A percentile compares a stretch with the other conserved stretches of the same genome.
Evolutionary conservation across 2,888 invertebrate genomes (phyloP).

Genomic region (Diabrotica balteata): DNA sequence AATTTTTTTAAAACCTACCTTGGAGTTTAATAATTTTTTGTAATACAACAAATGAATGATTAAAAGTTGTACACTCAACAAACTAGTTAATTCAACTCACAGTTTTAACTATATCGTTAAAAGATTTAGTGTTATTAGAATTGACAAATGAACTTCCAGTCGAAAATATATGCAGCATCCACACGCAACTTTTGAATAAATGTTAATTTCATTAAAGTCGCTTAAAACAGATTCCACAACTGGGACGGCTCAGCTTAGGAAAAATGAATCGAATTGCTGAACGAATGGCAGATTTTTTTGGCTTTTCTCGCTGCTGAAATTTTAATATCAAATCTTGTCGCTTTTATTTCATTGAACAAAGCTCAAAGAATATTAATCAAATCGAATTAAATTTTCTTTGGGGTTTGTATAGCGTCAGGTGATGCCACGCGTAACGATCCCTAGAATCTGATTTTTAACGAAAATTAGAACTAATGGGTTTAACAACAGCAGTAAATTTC

Average conservation of each 20-base stretch:
- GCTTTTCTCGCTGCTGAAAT: conserved; percentile 9
- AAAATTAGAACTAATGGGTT: no score
- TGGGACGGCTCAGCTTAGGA: conserved; percentile 15
- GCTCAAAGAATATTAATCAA: conserved; percentile 9
- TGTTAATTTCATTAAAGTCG: conserved; percentile 38
- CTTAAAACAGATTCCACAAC: conserved; percentile 34
- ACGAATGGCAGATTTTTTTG: conserved; percentile 9
- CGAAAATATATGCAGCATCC: conserved; percentile 41
- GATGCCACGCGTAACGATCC: neutral
- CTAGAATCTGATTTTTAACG: neutral
- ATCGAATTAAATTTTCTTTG: conserved; percentile 9
- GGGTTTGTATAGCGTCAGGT: conserved; percentile 1
- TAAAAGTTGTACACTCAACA: no score
- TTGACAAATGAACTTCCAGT: conserved; percentile 42
- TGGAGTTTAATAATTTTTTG: no score
- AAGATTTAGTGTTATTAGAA: conserved; percentile 37
- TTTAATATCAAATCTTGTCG: conserved; percentile 16
- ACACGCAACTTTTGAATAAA: conserved; percentile 37
- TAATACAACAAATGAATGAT: no score
- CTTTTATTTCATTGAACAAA: conserved; percentile 11
- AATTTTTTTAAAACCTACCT: no score
- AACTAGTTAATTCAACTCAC: no score
- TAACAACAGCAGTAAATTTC: no score
- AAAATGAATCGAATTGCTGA: conserved; percentile 14
- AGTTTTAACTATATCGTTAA: neutral